A percentile compares a stretch with the other conserved stretches of the same genome.
These are phyloP conservation scores for Hirudo medicinalis DNA, from an alignment of 1,140 invertebrate genomes.

Conservation along the genomic window DNA sequence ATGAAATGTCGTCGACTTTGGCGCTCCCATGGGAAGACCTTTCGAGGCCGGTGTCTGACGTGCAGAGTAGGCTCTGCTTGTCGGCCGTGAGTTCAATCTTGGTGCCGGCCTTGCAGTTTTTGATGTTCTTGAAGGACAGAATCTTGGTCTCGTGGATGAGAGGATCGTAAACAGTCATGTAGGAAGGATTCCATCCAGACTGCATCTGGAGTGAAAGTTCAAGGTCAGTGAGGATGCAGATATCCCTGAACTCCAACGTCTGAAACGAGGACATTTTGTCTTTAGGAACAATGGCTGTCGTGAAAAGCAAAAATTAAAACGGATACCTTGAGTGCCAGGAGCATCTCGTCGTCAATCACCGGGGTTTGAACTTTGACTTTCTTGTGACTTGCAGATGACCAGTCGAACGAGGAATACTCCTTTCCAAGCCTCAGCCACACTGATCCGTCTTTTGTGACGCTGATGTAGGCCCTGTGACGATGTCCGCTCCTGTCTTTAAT, in stretches of 20 bases:
- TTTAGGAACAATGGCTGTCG: neutral
- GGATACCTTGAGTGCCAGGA: neutral
- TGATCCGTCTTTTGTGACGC: slow-evolving; percentile 16
- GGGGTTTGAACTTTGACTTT: slow-evolving; percentile 2
- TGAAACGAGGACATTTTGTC: slow-evolving; percentile 11
- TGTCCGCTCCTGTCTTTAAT: slow-evolving; percentile 15
- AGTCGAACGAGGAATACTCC: slow-evolving; percentile 18
- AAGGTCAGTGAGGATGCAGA: slow-evolving; percentile 22
- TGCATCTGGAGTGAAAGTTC: slow-evolving; percentile 14
- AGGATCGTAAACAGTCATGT: slow-evolving; percentile 18
- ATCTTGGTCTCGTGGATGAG: slow-evolving; percentile 11
- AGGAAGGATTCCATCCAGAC: slow-evolving; percentile 20
- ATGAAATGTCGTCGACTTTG: too few species aligned
- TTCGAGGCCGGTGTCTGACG: too few species aligned
- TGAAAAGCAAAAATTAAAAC: too few species aligned
- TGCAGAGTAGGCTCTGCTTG: slow-evolving; percentile 20
- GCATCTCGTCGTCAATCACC: neutral
- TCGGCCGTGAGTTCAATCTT: slow-evolving; percentile 12
- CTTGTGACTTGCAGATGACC: slow-evolving; percentile 13
- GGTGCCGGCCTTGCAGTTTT: slow-evolving; percentile 18
- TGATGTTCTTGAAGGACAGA: slow-evolving; percentile 10
- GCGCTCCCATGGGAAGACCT: too few species aligned
- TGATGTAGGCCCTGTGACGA: slow-evolving; percentile 17
- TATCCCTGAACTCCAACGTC: slow-evolving; percentile 19
- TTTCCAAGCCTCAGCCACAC: slow-evolving; percentile 19